Base-by-base conservation (phyloP, 2,113 vertebrate genomes). In the Hepsetus odoe region DNA sequence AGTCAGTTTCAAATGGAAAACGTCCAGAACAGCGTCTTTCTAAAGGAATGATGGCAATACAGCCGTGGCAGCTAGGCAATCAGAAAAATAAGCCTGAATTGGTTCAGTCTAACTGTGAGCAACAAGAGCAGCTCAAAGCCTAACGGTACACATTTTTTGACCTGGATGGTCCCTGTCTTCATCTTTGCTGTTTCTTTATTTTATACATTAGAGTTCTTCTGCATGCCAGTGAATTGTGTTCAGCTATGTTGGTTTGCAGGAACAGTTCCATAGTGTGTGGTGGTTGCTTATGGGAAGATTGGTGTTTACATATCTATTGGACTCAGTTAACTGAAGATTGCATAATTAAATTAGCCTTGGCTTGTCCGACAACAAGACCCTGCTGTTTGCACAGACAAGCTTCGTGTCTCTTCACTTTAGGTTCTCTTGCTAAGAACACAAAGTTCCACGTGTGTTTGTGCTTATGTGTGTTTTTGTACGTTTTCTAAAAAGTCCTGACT, bases 221-320 rank as follows among this genome's bases (percentile, higher is more conserved):
- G 35, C 35, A 9, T 38, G 35, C 35, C 9, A 38, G 4, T 38
- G 35, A 38, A 38, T 9, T 38, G 9, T 4, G 9, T 4, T 5
- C 4, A 4, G 35, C 9, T 38, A 38, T 55, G 33, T 7, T 58
- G 35, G 53, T 61, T 14, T 24, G 33, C 9, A 30, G 53, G 72
- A 32, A 28, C 13, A 9, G 69, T 53, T 51, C 38, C 18, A 28
- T 18, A 16, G 32, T 10, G 18, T 18, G 26, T 8, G 28, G 28
- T 49, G 46, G n/a, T 49, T 78, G 67, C 42, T 5, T 22, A 10
- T n/a, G 32, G 28, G 16, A 30, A 35, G 32, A 40, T 71, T 53
- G 44, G 42, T 70, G 56, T 76, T 71, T 76, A 44, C 72, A 22
- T 64, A 71, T 12, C 12, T n/a, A 53, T 71, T 76, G 51, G 42